A percentile compares a stretch with the other conserved stretches of the same genome.
Evolutionary conservation across 2,888 invertebrate genomes (phyloP).

Genomic region (Rhagonycha fulva): DNA sequence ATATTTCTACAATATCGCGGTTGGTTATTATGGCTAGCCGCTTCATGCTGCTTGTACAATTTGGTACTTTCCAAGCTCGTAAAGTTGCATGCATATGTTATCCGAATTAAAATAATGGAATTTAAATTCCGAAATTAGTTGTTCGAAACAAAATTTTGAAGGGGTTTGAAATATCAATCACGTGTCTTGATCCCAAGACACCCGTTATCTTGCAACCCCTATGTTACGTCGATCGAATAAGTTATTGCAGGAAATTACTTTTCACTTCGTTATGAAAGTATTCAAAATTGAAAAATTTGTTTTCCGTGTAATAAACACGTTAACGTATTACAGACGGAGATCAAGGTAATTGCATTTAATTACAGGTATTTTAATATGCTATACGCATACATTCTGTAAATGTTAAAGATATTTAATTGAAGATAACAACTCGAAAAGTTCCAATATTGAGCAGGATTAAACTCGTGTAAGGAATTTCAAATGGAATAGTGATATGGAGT

Average conservation of each 20-base stretch:
- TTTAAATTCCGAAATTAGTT: background rate
- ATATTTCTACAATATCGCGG: background rate
- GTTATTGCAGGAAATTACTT: background rate
- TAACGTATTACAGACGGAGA: background rate
- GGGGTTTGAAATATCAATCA: background rate
- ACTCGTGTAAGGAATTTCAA: conserved; percentile 43
- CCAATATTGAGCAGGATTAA: conserved; percentile 40
- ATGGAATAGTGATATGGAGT: conserved; percentile 36
- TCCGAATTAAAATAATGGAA: background rate
- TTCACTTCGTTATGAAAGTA: background rate
- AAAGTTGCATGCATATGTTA: background rate
- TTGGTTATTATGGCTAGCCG: background rate
- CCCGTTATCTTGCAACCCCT: background rate
- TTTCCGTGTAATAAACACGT: background rate
- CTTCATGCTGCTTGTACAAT: background rate
- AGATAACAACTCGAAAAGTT: conserved; percentile 21
- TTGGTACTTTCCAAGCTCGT: background rate
- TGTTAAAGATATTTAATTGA: conserved; percentile 23
- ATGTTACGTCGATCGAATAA: background rate
- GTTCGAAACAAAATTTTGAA: background rate
- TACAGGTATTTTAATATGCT: background rate
- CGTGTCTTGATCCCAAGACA: background rate
- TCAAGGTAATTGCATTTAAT: background rate
- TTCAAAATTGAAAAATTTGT: background rate
- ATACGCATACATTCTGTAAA: background rate